Evolutionary conservation across 2,797 vertebrate genomes (phyloP), one percentile per base, ranked within the genome.

Genomic region (Psittacula derbiana): DNA sequence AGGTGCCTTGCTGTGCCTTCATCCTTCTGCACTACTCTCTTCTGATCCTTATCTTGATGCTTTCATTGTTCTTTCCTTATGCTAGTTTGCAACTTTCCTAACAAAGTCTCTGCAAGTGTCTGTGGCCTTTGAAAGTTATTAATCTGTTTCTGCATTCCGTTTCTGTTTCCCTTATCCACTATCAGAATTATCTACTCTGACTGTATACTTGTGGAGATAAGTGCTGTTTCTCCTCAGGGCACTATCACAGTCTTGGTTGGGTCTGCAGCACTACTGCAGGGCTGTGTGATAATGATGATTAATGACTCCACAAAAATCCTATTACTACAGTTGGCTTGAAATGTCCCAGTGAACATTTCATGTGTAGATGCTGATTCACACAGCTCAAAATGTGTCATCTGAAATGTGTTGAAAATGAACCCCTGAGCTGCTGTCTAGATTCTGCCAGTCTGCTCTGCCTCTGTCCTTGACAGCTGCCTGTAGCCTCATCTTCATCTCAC

Each of bases 1-100:
- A 0, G 0, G 24, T 2, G 0, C 16, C 2, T 1, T 36, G 7
- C 70, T 74, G 20, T 58, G 10, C 14, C 10, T 6, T 3, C 1
- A 12, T 70, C 23, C 16, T 36, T 88, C n/a, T 30, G 12, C 7
- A 21, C 33, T 31, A 33, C 5, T 41, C 17, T 16, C 1, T 50
- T 82, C 73, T 55, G 14, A 14, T 27, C 18, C 6, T 4, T 5
- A 43, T 40, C 50, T 81, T 60, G 4, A 38, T 50, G 11, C 27
- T 60, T 80, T 85, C 8, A 17, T 40, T 80, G 11, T 31, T 87
- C 25, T 83, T 74, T 31, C 24, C 18, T 71, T 64, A 4, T 16
- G 10, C 11, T 65, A 6, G 12, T 57, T 40, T 38, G 2, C 52
- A 61, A 62, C 11, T 41, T 75, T 84, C 49, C 49, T 72, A 65